Conservation (phyloP, 2,113 vertebrate species). For the Vireo altiloquus region DNA sequence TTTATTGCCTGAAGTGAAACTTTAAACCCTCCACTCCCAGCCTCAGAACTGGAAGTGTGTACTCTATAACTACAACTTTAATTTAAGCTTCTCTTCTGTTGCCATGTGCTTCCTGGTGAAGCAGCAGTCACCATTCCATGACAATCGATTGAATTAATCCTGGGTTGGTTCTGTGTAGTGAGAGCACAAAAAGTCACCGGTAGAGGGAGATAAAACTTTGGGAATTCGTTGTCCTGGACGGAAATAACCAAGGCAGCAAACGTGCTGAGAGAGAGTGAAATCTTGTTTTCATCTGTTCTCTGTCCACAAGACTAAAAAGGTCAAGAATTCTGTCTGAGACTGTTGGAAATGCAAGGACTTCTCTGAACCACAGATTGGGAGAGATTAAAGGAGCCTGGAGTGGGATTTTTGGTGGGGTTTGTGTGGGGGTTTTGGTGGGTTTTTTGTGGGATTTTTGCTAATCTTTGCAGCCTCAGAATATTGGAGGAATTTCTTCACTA, state of each 20-base stretch:
- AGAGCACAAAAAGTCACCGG: background rate
- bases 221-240: fast-evolving
- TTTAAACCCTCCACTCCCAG: background rate
- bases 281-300: background rate
- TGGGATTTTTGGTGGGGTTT: background rate
- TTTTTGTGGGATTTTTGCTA: background rate
- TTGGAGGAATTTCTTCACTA: background rate
- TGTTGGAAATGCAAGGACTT: background rate
- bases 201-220: slow-evolving; percentile 20
- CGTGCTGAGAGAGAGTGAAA: background rate
- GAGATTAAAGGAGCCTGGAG: background rate
- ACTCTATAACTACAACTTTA: background rate
- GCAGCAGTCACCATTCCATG: background rate
- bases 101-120: background rate
- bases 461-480: background rate
- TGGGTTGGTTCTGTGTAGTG: background rate
- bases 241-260: fast-evolving
- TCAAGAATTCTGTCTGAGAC: background rate
- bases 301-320: background rate
- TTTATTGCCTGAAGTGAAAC: background rate
- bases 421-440: too few relatives aligned
- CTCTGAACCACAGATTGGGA: background rate
- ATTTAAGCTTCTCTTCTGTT: background rate
- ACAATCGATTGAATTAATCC: fast-evolving
- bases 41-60: background rate